phyloP scores from a whole-genome alignment of 1,140 invertebrate species.

The Berghia stephanieae region DNA sequence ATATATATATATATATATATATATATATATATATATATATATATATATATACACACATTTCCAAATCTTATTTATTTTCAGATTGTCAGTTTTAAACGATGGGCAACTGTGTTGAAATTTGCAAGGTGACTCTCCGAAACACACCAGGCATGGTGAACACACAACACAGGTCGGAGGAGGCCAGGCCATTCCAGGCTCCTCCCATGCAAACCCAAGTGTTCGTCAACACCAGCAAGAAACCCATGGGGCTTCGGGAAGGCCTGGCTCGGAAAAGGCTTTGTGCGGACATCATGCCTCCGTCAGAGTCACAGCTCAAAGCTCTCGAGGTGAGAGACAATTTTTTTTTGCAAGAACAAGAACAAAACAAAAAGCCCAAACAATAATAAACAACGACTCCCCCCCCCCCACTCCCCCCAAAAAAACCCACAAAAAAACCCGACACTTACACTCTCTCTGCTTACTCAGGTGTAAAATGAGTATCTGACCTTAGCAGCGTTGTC shows the following conservation, averaged over 20 bases:
- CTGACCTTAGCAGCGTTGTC: too few species aligned
- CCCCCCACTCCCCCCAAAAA: background rate
- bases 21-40: too few species aligned
- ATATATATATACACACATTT: too few species aligned
- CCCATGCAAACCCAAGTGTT: background rate
- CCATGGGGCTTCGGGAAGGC: constrained; percentile 28
- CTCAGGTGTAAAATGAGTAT: too few species aligned
- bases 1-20: too few species aligned
- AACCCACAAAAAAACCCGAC: background rate
- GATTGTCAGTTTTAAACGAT: too few species aligned
- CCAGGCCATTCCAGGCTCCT: background rate
- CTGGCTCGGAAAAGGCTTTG: constrained; percentile 35
- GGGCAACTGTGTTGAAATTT: constrained; percentile 46
- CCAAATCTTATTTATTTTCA: too few species aligned
- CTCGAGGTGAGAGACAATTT: constrained; percentile 41
- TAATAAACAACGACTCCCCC: background rate
- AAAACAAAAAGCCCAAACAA: background rate
- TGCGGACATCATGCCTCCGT: constrained; percentile 39
- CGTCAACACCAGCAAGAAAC: background rate
- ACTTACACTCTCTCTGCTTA: background rate
- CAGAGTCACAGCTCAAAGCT: constrained; percentile 40
- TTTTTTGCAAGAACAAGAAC: background rate
- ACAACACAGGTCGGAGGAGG: constrained; percentile 14
- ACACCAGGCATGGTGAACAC: constrained; percentile 24
- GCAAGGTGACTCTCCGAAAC: constrained; percentile 39